Percentiles rank a stretch among this genome's conserved stretches.
Conservation (phyloP, 2,888 invertebrate genomes). For the Zhengitettix transpicula region DNA sequence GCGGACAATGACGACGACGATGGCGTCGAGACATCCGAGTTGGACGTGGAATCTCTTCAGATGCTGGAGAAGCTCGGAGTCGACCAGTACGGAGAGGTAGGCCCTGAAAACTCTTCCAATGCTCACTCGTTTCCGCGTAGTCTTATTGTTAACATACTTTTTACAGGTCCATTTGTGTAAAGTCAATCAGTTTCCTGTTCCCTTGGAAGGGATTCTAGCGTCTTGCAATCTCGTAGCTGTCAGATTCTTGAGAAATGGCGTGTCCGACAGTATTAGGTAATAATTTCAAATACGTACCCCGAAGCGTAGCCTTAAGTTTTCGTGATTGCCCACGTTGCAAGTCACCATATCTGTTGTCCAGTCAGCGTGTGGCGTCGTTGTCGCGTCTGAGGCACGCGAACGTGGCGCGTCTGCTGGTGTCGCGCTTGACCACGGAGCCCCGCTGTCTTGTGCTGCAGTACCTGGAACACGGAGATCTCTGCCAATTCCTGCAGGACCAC, state of each 20-base stretch:
- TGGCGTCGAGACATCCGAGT: neutral
- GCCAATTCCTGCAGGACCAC: slow-evolving; percentile 60
- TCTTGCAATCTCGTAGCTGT: slow-evolving; percentile 47
- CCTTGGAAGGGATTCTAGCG: slow-evolving; percentile 22
- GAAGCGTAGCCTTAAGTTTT: neutral
- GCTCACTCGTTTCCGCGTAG: too few relatives aligned
- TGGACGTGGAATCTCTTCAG: slow-evolving; percentile 23
- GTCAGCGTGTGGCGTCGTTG: slow-evolving; percentile 53
- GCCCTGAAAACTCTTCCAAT: neutral
- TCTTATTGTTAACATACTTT: neutral
- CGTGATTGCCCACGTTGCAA: too few relatives aligned
- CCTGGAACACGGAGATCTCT: slow-evolving; percentile 65
- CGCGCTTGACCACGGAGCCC: slow-evolving; percentile 60
- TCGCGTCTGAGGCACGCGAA: slow-evolving; percentile 50
- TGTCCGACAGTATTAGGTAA: slow-evolving; percentile 33
- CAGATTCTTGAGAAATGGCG: slow-evolving; percentile 47
- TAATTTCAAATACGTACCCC: neutral
- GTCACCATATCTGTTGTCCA: slow-evolving; percentile 24
- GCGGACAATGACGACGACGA: slow-evolving; percentile 11
- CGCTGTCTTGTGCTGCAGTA: slow-evolving; percentile 71
- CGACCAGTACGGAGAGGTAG: slow-evolving; percentile 34
- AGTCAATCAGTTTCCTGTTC: slow-evolving; percentile 23
- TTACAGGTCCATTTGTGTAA: slow-evolving; percentile 21
- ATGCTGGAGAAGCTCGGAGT: slow-evolving; percentile 34
- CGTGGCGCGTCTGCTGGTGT: slow-evolving; percentile 61